A percentile compares a stretch with the other conserved stretches of the same genome.
Conservation (phyloP, 2,888 invertebrate species). For the Trissolcus japonicus region DNA sequence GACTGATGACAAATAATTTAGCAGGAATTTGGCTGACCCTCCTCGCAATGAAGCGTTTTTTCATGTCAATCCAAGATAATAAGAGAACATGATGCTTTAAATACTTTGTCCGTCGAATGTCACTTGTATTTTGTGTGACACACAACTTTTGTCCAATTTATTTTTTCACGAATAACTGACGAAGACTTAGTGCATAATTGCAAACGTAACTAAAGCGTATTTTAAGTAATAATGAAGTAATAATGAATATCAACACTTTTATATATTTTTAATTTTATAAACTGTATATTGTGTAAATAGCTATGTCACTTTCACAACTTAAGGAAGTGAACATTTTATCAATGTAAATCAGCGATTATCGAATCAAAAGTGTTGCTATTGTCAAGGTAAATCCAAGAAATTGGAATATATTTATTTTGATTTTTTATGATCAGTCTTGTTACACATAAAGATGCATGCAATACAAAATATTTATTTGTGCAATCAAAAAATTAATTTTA, state of each 20-base stretch:
- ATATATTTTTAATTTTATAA: constrained; percentile 55
- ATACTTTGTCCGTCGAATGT: constrained; percentile 27
- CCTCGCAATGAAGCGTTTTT: constrained; percentile 24
- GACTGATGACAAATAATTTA: constrained; percentile 33
- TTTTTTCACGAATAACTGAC: constrained; percentile 31
- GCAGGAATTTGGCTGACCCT: constrained; percentile 12
- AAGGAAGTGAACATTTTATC: constrained; percentile 32
- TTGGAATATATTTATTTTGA: neutral
- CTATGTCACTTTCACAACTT: constrained; percentile 42
- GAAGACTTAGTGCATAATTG: constrained; percentile 29
- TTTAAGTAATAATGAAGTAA: constrained; percentile 48
- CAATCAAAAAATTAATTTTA: constrained; percentile 1
- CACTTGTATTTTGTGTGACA: constrained; percentile 39
- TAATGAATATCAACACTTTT: constrained; percentile 41
- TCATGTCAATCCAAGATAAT: constrained; percentile 10
- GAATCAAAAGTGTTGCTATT: constrained; percentile 28
- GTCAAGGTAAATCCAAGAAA: constrained; percentile 41
- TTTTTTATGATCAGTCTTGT: neutral
- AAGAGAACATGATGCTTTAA: constrained; percentile 13
- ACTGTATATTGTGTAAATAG: constrained; percentile 52
- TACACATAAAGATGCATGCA: neutral
- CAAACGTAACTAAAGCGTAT: constrained; percentile 24
- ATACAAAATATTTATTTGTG: constrained; percentile 1
- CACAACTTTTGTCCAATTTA: constrained; percentile 37
- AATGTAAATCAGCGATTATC: constrained; percentile 17